Evolutionary conservation across 2,113 vertebrate genomes (phyloP).

Genomic region (Macheiramphus alcinus): DNA sequence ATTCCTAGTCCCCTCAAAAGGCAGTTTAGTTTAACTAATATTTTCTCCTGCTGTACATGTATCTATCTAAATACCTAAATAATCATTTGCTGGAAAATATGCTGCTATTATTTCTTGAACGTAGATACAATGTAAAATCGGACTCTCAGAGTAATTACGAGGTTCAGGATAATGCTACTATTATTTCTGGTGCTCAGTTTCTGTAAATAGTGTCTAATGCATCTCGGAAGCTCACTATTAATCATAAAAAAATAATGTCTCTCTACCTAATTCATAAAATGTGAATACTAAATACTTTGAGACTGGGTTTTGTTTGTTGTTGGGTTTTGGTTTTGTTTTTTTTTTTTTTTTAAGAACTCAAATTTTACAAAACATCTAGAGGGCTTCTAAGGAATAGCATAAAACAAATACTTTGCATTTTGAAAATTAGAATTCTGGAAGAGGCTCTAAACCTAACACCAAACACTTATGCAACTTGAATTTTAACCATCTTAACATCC

Average conservation of each 20-base stretch:
- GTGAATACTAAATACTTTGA: conserved; percentile 32
- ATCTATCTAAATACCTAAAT: conserved; percentile 29
- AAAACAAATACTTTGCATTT: conserved; percentile 39
- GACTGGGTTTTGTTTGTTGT: conserved; percentile 39
- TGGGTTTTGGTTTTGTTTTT: too few species aligned
- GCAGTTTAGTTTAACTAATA: not conserved
- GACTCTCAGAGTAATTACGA: conserved; percentile 55
- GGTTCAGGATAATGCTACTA: conserved; percentile 54
- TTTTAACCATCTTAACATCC: conserved; percentile 52
- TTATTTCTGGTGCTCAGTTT: conserved; percentile 41
- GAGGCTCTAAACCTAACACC: conserved; percentile 30
- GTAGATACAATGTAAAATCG: conserved; percentile 48
- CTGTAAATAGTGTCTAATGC: conserved; percentile 56
- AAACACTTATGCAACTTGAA: conserved; percentile 52
- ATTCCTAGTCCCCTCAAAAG: not conserved
- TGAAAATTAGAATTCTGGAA: conserved; percentile 37
- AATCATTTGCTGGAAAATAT: conserved; percentile 44
- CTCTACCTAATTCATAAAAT: conserved; percentile 27
- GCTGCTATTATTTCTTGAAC: conserved; percentile 36
- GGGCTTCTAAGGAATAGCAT: conserved; percentile 20
- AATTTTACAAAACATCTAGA: conserved; percentile 38
- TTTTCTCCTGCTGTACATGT: not conserved
- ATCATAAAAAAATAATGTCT: conserved; percentile 36
- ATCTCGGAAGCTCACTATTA: conserved; percentile 52
- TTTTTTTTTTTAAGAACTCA: not conserved